phyloP scores from a whole-genome alignment of 1,140 invertebrate genomes.

The Bombus picipes region DNA sequence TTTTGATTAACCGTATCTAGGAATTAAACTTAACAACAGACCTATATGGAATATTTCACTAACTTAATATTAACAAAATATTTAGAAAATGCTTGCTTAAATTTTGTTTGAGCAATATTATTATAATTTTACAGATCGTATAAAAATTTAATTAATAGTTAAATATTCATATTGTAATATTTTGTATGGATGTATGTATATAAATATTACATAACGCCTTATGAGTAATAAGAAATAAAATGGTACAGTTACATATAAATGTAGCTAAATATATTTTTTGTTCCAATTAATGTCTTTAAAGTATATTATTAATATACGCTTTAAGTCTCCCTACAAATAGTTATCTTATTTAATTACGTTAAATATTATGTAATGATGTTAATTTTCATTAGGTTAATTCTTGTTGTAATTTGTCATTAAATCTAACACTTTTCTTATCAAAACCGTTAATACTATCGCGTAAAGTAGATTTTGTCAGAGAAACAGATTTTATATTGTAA shows the following conservation, averaged over 20 bases:
- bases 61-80: not conserved
- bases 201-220: slow-evolving; percentile 17
- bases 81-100: not conserved
- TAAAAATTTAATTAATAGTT: not conserved
- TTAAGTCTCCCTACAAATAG: not conserved
- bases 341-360: slow-evolving; percentile 7
- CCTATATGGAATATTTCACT: not conserved
- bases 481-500: slow-evolving; percentile 11
- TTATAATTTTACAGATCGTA: not conserved
- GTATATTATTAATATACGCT: not conserved
- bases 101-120: not conserved
- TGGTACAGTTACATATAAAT: not conserved
- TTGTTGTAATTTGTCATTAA: slow-evolving; percentile 61
- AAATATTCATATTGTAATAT: slow-evolving; percentile 9
- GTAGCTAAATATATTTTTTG: slow-evolving; percentile 9
- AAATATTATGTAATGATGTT: not conserved
- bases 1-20: slow-evolving; percentile 91
- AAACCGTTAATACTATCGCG: slow-evolving; percentile 48
- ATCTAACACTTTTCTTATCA: slow-evolving; percentile 75
- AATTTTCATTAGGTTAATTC: slow-evolving; percentile 21
- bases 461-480: slow-evolving; percentile 62
- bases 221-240: slow-evolving; percentile 27
- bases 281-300: not conserved
- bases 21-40: not conserved
- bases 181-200: not conserved